Evolutionary conservation across 2,888 invertebrate genomes (phyloP), one percentile per base, ranked within the genome.

Genomic region (Pyrrhia umbra): DNA sequence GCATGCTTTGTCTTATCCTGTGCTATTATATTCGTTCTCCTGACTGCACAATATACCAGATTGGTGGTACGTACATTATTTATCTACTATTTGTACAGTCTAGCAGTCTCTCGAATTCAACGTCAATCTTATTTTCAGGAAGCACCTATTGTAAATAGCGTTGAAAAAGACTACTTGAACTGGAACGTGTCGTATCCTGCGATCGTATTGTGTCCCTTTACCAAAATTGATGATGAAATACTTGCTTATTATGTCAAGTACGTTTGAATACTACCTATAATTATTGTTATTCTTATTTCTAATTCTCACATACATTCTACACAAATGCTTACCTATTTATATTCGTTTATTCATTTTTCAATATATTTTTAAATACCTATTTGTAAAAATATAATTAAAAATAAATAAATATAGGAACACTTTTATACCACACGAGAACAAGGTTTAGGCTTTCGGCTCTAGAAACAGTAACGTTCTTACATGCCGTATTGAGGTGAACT

Each of bases 141-240:
- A 77, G 95, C 96, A 56, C 97, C 97, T 9, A 96, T 96, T 59
- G 97, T 97, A 15, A 96, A 96, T 85, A 96, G 96, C 46, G 96
- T 97, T 88, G 97, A 97, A 86, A 95, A 96, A 80, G 96, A 97
- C 85, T 96, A 96, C 79, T 96, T 96, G 75, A 95, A 96, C 62
- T 97, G 97, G 97, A 96, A 96, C 71, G 95, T 97, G 0, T 96
- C 96, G 0, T 97, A 96, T 80, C 97, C 97, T 4, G 94, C 96
- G 2, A 89, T 96, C 21, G 96, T 97, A 0, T 91, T 97, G 66
- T 97, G 97, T 80, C 96, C 97, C 0, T 81, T 92, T 0, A 90
- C 92, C 46, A 96, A 96, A 87, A 85, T 96, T 39, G 95, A 96
- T 76, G 89, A 95, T 18, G 78, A 87, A 3, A 65, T 77, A 45